Conservation (phyloP, 2,888 invertebrate genomes). For the Monochamus alternatus region DNA sequence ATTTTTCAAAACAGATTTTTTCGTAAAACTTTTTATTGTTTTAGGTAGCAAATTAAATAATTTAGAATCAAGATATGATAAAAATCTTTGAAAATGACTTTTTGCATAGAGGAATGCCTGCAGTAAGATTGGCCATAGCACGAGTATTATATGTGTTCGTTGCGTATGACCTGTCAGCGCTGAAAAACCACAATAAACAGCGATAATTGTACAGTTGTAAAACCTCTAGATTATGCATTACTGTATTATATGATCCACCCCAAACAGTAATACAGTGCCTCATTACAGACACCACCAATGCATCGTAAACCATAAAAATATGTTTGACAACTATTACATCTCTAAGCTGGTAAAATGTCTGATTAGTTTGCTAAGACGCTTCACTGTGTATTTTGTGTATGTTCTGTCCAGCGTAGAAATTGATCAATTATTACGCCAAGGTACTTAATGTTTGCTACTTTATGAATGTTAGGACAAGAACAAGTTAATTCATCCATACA, state of each 20-base stretch:
- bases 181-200: no score
- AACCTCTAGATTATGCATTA: no score
- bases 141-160: no score
- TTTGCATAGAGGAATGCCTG: not conserved
- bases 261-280: conserved; percentile 13
- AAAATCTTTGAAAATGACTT: conserved; percentile 1
- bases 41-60: no score
- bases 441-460: no score
- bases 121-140: not conserved
- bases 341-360: conserved; percentile 2
- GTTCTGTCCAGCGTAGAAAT: conserved; percentile 10
- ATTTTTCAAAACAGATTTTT: no score
- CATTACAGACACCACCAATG: no score
- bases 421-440: conserved; percentile 8
- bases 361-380: not conserved
- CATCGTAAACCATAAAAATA: conserved; percentile 18
- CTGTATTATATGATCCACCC: no score
- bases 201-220: no score
- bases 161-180: no score
- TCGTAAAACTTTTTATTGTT: not conserved
- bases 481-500: not conserved
- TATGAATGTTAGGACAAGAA: not conserved
- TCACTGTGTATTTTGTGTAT: conserved; percentile 3
- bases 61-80: not conserved
- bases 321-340: conserved; percentile 1